Percentiles rank a stretch among this genome's conserved stretches.
Conservation (phyloP, 2,113 vertebrate species). For the Chaetops frenatus region DNA sequence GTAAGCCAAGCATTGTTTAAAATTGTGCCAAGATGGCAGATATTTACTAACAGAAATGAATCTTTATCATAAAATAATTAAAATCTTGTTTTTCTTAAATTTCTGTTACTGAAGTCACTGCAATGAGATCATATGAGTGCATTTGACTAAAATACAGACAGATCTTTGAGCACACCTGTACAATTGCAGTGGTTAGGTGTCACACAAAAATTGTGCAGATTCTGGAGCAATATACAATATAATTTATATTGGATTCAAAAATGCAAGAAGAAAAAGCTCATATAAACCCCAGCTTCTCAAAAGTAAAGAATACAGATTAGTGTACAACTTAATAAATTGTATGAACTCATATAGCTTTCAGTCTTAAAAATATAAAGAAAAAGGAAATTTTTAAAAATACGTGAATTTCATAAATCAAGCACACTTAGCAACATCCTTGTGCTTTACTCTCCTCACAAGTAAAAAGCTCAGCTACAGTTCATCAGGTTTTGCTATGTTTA, state of each 20-base stretch:
- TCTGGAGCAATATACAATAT: neutral
- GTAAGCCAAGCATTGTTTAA: neutral
- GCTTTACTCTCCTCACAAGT: neutral
- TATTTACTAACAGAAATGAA: neutral
- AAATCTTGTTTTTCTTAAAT: neutral
- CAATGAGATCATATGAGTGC: neutral
- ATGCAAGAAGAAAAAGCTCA: neutral
- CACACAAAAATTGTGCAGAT: neutral
- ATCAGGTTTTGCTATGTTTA: neutral
- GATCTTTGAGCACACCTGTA: neutral
- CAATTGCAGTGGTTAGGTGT: neutral
- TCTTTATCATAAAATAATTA: neutral
- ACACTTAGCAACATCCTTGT: neutral
- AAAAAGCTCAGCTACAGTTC: neutral
- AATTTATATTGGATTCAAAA: neutral
- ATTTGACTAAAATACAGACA: neutral
- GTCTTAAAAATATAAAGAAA: neutral
- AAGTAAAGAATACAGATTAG: neutral
- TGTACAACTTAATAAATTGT: neutral
- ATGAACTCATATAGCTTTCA: neutral
- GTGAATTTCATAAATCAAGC: neutral
- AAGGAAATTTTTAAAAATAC: neutral
- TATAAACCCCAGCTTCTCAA: neutral
- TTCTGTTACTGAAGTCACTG: neutral
- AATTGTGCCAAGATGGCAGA: neutral